Conservation (phyloP, 2,888 invertebrate genomes). For the Lasiommata megera region DNA sequence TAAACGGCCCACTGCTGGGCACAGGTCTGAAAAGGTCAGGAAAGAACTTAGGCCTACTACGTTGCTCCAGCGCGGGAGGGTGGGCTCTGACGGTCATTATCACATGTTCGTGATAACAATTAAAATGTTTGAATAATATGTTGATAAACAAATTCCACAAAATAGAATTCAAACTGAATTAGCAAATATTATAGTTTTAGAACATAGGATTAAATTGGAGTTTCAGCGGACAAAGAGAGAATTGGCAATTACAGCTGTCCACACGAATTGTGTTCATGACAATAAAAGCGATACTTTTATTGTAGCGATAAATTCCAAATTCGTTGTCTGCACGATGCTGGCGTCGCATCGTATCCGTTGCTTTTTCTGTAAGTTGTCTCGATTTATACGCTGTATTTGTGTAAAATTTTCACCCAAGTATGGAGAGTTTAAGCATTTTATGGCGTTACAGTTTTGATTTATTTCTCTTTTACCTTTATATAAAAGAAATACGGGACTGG, state of each 20-base stretch:
- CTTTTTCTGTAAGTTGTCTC: constrained; percentile 13
- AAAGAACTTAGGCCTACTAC: too few species aligned
- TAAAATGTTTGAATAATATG: not conserved
- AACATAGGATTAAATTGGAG: constrained; percentile 68
- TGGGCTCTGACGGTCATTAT: too few species aligned
- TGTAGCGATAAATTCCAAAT: constrained; percentile 58
- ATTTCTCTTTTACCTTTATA: too few species aligned
- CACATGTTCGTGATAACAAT: too few species aligned
- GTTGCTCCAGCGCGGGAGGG: too few species aligned
- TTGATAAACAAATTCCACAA: not conserved
- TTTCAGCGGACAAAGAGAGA: constrained; percentile 68
- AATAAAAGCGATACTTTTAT: constrained; percentile 78
- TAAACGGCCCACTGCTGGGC: too few species aligned
- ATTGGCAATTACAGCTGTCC: constrained; percentile 76
- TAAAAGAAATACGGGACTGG: too few species aligned
- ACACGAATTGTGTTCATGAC: constrained; percentile 73
- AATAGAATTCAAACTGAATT: not conserved
- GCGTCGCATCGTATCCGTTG: constrained; percentile 25
- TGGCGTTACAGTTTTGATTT: too few species aligned
- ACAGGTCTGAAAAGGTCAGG: too few species aligned
- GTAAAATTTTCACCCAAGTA: not conserved
- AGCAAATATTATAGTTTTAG: constrained; percentile 40
- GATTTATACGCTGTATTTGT: not conserved
- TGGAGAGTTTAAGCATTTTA: too few species aligned
- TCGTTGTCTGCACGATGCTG: constrained; percentile 28